Evolutionary conservation across 1,140 invertebrate species (phyloP), one percentile per base, ranked within the genome.

Genomic region (Drosophila virilis): DNA sequence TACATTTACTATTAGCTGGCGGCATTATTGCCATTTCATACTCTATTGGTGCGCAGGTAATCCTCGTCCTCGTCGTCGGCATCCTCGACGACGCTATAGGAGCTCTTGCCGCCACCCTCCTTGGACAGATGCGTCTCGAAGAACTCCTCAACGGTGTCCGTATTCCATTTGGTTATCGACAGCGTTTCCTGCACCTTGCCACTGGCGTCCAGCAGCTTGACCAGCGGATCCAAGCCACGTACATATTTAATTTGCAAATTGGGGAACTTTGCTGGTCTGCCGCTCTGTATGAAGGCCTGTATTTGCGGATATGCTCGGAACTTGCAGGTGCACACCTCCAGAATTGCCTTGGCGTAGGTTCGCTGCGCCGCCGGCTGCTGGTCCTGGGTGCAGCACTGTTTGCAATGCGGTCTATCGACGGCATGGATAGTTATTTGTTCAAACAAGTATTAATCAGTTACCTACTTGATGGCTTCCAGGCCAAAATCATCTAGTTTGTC

Each of bases 91-190:
- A 91, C 90, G 40, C 90, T 91, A 42, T 88, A 91, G 0, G 85
- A 81, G 42, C 66, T 84, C 58, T 91, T 91, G 45, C 70, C 78
- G 2, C 50, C 68, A 3, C 50, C 69, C 35, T 76, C 78, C 46
- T 92, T 91, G 42, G 94, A 91, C 69, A 99, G 93, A 94, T 98
- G 96, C 42, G 97, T 97, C 42, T 95, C 95, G 38, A 99, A 94
- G 93, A 98, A 99, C 93, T 98, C 98, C 93, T 98, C 97, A 1
- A 99, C 96, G 9, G 97, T 97, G 90, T 99, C 98, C 6, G 98
- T 99, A 92, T 99, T 97, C 98, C 98, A 99, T 92, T 98, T 98
- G 77, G 98, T 97, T 91, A 99, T 98, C 42, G 98, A 97, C 4
- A 99, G 94, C 50, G 96, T 96, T 90, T 98, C 97, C 92, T 96